Percentiles rank a stretch among this genome's conserved stretches.
phyloP scores from a whole-genome alignment of 1,140 invertebrate genomes.

The Drosophila albomicans region DNA sequence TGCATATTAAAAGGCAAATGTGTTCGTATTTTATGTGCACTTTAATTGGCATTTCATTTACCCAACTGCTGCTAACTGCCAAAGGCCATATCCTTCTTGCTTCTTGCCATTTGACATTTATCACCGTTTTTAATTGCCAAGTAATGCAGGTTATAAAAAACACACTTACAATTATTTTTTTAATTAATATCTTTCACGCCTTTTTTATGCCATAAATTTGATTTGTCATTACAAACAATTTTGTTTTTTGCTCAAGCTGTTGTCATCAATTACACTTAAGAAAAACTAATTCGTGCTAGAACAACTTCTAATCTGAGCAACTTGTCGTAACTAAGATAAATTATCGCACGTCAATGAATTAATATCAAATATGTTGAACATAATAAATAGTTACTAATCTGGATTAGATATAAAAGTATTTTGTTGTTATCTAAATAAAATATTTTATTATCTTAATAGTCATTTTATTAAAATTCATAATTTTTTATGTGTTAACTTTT shows the following conservation, averaged over 20 bases:
- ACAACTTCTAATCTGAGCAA: conserved; percentile 13
- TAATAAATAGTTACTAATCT: neutral
- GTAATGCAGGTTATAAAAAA: conserved; percentile 19
- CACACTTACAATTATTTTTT: conserved; percentile 21
- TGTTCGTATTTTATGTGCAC: conserved; percentile 53
- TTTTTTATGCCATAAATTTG: conserved; percentile 8
- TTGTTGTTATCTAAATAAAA: neutral
- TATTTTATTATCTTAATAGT: no score
- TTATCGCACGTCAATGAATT: neutral
- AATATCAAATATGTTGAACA: neutral
- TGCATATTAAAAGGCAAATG: conserved; percentile 35
- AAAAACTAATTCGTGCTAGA: conserved; percentile 6
- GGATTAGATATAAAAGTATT: neutral
- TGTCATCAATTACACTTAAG: conserved; percentile 12
- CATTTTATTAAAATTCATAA: no score
- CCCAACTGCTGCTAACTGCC: conserved; percentile 1
- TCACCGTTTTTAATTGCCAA: conserved; percentile 29
- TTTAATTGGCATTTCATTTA: conserved; percentile 64
- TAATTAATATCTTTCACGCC: conserved; percentile 42
- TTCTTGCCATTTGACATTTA: conserved; percentile 44
- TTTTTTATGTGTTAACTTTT: no score
- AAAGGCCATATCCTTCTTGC: neutral
- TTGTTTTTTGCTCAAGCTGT: neutral
- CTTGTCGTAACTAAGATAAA: conserved; percentile 5
- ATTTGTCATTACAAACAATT: conserved; percentile 14